phyloP scores from a whole-genome alignment of 2,113 vertebrate genomes.

The Neoarius graeffei region DNA sequence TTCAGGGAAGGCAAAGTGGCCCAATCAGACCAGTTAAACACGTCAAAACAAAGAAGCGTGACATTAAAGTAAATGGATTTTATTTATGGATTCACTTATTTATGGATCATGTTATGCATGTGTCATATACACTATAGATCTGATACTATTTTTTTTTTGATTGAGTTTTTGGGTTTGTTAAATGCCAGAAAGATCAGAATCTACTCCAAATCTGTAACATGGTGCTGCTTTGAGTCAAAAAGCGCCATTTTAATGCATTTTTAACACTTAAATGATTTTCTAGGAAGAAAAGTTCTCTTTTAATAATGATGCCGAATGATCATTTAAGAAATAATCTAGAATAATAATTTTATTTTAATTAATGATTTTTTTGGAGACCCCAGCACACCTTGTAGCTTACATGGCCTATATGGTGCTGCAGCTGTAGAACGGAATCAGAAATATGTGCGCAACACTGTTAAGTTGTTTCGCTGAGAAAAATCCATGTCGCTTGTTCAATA shows the following conservation, averaged over 20 bases:
- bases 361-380: too few relatives aligned
- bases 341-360: too few relatives aligned
- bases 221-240: neutral
- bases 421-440: neutral
- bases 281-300: neutral
- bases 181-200: too few relatives aligned
- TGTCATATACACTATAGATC: neutral
- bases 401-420: neutral
- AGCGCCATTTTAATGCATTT: too few relatives aligned
- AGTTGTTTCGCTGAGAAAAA: neutral
- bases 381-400: neutral
- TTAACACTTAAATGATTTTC: too few relatives aligned
- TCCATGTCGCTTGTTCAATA: neutral
- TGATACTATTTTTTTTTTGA: neutral
- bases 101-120: neutral
- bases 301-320: neutral
- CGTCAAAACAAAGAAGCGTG: neutral
- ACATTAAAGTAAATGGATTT: constrained; percentile 5
- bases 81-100: neutral
- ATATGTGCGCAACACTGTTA: neutral
- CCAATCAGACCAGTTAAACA: constrained; percentile 1
- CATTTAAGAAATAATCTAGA: neutral
- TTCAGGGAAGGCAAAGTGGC: constrained; percentile 20
- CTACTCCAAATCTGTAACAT: neutral
- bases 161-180: neutral